Base-by-base conservation (phyloP, 2,113 vertebrate genomes). In the Pogonocichla stellata region DNA sequence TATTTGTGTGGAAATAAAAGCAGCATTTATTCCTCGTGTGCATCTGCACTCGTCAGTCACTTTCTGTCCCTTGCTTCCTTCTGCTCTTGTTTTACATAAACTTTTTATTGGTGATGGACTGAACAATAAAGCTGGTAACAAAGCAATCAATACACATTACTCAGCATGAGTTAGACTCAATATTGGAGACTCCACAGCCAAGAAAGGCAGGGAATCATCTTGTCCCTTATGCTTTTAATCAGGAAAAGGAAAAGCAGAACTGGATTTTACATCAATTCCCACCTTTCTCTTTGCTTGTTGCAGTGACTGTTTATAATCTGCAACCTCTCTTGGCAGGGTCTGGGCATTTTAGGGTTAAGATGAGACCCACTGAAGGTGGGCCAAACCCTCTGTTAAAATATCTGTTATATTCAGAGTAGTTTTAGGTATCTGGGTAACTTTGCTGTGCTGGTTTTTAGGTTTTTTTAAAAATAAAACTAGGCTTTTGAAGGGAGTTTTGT, bases 121-220 rank as follows among this genome's bases (percentile, higher is more conserved):
- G 88, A 93, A 95, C 88, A 92, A 96, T 95, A 95, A 93, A 94
- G 70, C 83, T 91, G 85, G 77, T 95, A 96, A 95, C 86, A 93
- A 95, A 97, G 86, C 86, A 88, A 96, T 96, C 95, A 89, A 96
- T 96, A 91, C 24, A 2, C 92, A 84, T 96, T 95, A 95, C 88
- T 95, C 90, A 87, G 83, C 78, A 65, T 73, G 93, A 74, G 80
- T 89, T 94, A 95, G 88, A 96, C 88, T 91, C 75, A 78, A 53
- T 79, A 88, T 81, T 81, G 86, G 80, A 94, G 69, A 71, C 57
- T 96, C 67, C 60, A 74, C 60, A 88, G 77, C 80, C 67, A 71
- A 73, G 85, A 57, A 90, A 81, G 51, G 8, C 60, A 60, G 31
- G 36, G 64, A 94, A 96, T 88, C 65, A 83, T 90, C 75, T 86